These are phyloP conservation scores for Gymnoscelis rufifasciata DNA, from an alignment of 2,888 invertebrate genomes.

Conservation along the genomic window DNA sequence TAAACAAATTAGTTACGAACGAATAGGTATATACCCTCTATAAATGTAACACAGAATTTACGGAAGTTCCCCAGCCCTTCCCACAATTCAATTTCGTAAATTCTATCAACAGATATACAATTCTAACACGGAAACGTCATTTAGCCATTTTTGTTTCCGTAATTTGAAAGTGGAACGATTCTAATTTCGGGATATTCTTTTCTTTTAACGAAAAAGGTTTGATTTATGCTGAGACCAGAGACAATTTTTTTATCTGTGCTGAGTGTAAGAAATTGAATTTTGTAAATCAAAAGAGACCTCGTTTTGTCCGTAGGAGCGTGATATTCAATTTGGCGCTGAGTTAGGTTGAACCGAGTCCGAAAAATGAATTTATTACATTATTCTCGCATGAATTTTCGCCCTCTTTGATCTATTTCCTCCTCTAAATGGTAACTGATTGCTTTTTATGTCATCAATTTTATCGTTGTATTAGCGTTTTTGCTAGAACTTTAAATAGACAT, in stretches of 20 bases:
- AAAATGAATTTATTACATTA: constrained; percentile 64
- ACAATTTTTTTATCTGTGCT: constrained; percentile 40
- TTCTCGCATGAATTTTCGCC: constrained; percentile 50
- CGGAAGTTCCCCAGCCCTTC: too few species aligned
- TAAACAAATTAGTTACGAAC: too few species aligned
- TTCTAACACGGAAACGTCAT: constrained; percentile 22
- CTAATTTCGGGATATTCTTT: constrained; percentile 20
- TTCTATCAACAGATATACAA: constrained; percentile 30
- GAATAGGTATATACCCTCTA: too few species aligned
- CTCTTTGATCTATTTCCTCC: constrained; percentile 60
- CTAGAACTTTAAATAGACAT: background rate
- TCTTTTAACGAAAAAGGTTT: constrained; percentile 27
- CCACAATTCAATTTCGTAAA: constrained; percentile 52
- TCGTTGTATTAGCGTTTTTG: constrained; percentile 24
- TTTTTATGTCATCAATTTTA: constrained; percentile 51
- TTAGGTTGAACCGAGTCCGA: constrained; percentile 39
- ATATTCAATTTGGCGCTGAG: constrained; percentile 65
- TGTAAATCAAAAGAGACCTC: constrained; percentile 51
- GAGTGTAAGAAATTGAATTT: constrained; percentile 59
- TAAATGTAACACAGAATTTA: too few species aligned
- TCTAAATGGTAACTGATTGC: constrained; percentile 44
- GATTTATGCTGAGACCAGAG: constrained; percentile 37
- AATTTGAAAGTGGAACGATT: constrained; percentile 18
- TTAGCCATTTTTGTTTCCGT: constrained; percentile 17
- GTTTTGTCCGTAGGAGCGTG: constrained; percentile 43